Conservation (phyloP, 2,888 invertebrate species). For the Eupeodes latifasciatus region DNA sequence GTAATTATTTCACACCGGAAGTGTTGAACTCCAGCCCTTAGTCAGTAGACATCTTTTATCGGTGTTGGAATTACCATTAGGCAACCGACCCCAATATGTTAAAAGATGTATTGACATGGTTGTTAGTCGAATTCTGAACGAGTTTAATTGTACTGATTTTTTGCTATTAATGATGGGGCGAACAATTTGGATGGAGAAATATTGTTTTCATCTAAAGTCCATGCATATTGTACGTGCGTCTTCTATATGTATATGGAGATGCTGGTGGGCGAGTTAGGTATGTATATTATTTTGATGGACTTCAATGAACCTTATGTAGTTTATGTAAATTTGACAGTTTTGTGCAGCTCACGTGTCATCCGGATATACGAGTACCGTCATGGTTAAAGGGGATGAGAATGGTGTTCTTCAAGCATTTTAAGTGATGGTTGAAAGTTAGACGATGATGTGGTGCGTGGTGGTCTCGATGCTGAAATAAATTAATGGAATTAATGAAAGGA, state of each 20-base stretch:
- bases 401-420: background rate
- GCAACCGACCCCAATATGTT: constrained; percentile 30
- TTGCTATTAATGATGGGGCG: constrained; percentile 34
- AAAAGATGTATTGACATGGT: constrained; percentile 52
- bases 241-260: background rate
- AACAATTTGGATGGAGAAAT: background rate
- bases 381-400: background rate
- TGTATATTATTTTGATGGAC: background rate
- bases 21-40: constrained; percentile 62
- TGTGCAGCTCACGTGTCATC: constrained; percentile 61
- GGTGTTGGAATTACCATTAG: background rate
- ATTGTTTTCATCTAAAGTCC: background rate
- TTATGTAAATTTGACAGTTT: constrained; percentile 59
- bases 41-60: constrained; percentile 21
- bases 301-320: constrained; percentile 11
- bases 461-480: constrained; percentile 14
- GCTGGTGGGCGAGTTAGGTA: background rate
- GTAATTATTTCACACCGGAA: constrained; percentile 67
- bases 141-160: constrained; percentile 71
- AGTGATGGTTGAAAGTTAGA: no score
- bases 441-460: background rate
- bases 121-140: constrained; percentile 63
- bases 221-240: background rate
- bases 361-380: constrained; percentile 33
- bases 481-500: constrained; percentile 22